These are phyloP conservation scores for Antechinus stuartii DNA, from an alignment of 2,113 vertebrate genomes.

Conservation along the genomic window DNA sequence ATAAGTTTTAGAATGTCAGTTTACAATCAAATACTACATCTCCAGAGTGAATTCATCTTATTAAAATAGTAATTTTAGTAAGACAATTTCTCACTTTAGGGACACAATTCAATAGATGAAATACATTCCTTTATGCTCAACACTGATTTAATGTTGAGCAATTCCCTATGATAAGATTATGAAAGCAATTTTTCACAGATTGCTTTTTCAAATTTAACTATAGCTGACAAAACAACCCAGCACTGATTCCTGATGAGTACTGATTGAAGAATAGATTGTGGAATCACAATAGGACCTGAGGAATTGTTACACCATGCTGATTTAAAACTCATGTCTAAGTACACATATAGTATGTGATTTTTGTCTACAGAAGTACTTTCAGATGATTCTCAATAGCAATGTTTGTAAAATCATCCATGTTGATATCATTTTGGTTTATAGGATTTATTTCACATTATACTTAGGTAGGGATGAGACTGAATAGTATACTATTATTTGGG, in stretches of 20 bases:
- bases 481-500: background rate
- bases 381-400: background rate
- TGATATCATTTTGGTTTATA: background rate
- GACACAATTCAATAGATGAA: background rate
- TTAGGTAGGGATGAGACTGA: background rate
- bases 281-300: background rate
- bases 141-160: background rate
- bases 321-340: background rate
- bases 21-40: background rate
- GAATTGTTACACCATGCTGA: background rate
- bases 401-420: background rate
- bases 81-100: constrained; percentile 11
- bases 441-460: background rate
- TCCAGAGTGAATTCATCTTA: background rate
- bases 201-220: background rate
- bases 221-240: background rate
- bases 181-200: background rate
- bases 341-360: background rate
- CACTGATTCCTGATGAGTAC: background rate
- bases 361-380: background rate
- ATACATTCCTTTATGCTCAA: background rate
- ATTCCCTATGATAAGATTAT: background rate
- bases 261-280: background rate
- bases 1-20: background rate
- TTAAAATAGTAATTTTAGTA: constrained; percentile 19